Evolutionary conservation across 2,797 vertebrate genomes (phyloP), one percentile per base, ranked within the genome.

Genomic region (Semotilus atromaculatus): DNA sequence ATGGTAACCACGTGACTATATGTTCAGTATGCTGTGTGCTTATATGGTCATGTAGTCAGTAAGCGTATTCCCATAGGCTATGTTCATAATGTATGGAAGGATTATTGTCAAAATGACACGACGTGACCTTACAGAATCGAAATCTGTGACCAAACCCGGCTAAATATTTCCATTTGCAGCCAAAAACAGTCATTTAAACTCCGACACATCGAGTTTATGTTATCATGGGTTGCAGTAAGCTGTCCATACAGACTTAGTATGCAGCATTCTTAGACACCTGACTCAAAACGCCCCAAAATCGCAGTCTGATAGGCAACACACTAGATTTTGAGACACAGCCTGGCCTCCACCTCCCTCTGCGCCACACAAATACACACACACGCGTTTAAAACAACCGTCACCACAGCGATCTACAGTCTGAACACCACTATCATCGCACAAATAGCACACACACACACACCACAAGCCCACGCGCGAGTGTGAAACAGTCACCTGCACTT

Each of bases 401-500:
- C 9, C 3, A 53, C 58, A 38, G 3, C 40, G 9, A 36, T 0
- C 43, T 5, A 36, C 26, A 29, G 1, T 23, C 16, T 31, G 34
- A 9, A 40, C 7, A 34, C 3, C 5, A 5, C 34, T 0, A 9
- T 11, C 36, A 43, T 26, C 8, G 31, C 58, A 76, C 8, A 75
- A 71, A 78, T 23, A 19, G 5, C 13, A 29, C 34, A 16, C 21
- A 14, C 45, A 5, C 34, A 14, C 45, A 5, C 34, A 31, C 8
- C 34, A 40, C 60, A 43, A 53, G 29, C 70, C 7, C 62, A 55
- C 66, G 45, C 19, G 10, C 43, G 5, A 79, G 62, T 29, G n/a
- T 78, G 23, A 60, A 72, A 84, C 83, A 85, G 90, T 67, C 72
- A 97, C 96, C 96, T 97, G 96, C 83, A 97, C 96, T 96, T 97